Percentiles rank a stretch among this genome's conserved stretches.
These are phyloP conservation scores for Gymnoscopelus microlampas DNA, from an alignment of 2,797 vertebrate species.

Conservation along the genomic window DNA sequence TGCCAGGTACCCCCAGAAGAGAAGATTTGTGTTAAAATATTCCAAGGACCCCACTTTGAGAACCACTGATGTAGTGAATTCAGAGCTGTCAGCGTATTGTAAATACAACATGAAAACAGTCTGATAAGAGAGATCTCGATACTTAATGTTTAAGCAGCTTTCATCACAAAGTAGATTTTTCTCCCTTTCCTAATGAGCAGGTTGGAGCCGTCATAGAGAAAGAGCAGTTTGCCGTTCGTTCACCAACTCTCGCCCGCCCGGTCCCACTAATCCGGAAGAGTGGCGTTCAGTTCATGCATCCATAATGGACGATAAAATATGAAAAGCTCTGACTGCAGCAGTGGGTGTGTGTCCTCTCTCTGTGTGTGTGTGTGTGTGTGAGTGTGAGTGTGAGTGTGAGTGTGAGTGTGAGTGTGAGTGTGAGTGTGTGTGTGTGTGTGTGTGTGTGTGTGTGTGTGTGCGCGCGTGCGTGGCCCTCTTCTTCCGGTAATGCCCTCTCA, in stretches of 20 bases:
- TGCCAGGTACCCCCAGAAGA: no score
- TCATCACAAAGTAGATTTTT: slow-evolving; percentile 7
- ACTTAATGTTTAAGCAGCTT: slow-evolving; percentile 60
- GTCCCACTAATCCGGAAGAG: slow-evolving; percentile 58
- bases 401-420: not conserved
- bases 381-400: not conserved
- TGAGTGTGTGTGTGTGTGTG: not conserved
- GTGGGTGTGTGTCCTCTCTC: not conserved
- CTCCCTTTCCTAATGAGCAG: slow-evolving; percentile 33
- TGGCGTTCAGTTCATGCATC: slow-evolving; percentile 56
- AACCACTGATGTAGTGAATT: no score
- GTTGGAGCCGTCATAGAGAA: slow-evolving; percentile 37
- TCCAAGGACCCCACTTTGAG: no score
- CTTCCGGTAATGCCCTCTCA: slow-evolving; percentile 47
- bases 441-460: not conserved
- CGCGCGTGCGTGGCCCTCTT: slow-evolving; percentile 23
- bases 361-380: not conserved
- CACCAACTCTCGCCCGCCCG: slow-evolving; percentile 28
- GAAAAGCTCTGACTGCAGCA: slow-evolving; percentile 62
- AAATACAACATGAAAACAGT: slow-evolving; percentile 46
- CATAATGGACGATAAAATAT: slow-evolving; percentile 69
- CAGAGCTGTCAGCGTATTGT: slow-evolving; percentile 9
- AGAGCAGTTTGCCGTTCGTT: slow-evolving; percentile 17
- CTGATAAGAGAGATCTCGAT: slow-evolving; percentile 39
- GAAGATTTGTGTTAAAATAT: no score